phyloP scores from a whole-genome alignment of 53 echinoderm and acorn worm species.

The Temnopleurus reevesii region DNA sequence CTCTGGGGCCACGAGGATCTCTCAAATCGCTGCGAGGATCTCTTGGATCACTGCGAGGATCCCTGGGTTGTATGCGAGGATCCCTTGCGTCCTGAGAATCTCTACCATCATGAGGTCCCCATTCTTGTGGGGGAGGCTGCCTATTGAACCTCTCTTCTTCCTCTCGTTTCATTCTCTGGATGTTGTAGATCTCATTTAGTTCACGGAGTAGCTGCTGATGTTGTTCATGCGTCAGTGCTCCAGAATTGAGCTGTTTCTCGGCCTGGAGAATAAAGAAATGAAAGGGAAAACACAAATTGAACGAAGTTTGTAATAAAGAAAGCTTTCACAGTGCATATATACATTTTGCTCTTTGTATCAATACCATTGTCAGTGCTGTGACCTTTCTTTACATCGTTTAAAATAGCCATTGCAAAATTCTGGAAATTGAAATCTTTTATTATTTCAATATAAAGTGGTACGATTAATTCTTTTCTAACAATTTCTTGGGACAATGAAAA shows the following conservation, averaged over 20 bases:
- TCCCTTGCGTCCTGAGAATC: not conserved
- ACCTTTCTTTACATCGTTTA: too few species aligned
- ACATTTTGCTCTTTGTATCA: too few species aligned
- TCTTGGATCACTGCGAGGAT: not conserved
- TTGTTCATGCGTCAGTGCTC: constrained; percentile 80
- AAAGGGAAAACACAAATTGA: not conserved
- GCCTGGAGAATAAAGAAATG: constrained; percentile 62
- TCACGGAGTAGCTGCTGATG: constrained; percentile 86
- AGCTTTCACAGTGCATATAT: too few species aligned
- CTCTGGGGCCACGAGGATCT: not conserved
- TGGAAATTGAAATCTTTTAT: too few species aligned
- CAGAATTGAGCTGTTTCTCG: constrained; percentile 90
- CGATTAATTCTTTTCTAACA: too few species aligned
- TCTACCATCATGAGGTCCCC: not conserved
- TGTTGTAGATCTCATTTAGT: constrained; percentile 78
- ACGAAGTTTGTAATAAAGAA: not conserved
- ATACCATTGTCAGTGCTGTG: too few species aligned
- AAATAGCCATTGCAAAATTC: too few species aligned
- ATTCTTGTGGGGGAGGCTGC: not conserved
- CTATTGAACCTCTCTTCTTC: constrained; percentile 40
- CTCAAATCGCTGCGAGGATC: constrained; percentile 43
- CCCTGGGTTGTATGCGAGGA: too few species aligned
- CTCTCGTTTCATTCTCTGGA: constrained; percentile 71
- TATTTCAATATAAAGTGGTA: too few species aligned
- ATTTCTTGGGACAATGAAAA: too few species aligned